Conservation (phyloP, 2,888 invertebrate genomes). For the Allacma fusca region DNA sequence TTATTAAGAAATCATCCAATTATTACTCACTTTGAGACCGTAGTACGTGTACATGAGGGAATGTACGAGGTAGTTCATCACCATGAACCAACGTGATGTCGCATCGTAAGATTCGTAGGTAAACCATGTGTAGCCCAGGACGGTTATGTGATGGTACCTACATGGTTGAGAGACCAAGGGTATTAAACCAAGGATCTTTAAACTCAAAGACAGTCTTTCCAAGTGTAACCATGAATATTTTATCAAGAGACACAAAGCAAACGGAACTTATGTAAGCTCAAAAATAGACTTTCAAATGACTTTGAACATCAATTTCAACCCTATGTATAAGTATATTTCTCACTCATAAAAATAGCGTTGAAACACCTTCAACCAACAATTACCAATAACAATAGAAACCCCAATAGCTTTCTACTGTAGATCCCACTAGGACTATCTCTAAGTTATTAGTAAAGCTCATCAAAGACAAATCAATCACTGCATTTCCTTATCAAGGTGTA, state of each 20-base stretch:
- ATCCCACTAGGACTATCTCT: no score
- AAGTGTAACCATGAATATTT: conserved; percentile 23
- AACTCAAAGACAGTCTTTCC: conserved; percentile 23
- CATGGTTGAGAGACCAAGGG: conserved; percentile 37
- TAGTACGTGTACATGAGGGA: conserved; percentile 92
- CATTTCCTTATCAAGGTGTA: no score
- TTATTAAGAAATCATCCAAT: no score
- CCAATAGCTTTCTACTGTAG: no score
- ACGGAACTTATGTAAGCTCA: conserved; percentile 5
- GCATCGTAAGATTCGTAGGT: conserved; percentile 89
- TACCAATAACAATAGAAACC: no score
- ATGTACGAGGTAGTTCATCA: conserved; percentile 93
- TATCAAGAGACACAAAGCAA: not conserved
- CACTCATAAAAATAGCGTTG: not conserved
- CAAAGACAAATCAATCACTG: no score
- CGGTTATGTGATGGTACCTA: conserved; percentile 90
- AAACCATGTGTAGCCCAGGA: conserved; percentile 92
- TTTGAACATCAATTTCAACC: not conserved
- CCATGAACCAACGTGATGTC: conserved; percentile 91
- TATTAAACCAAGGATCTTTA: conserved; percentile 39
- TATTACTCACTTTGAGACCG: conserved; percentile 77
- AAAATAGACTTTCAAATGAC: conserved; percentile 30
- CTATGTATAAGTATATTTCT: not conserved
- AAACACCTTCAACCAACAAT: no score
- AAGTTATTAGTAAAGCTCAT: no score